Evolutionary conservation across 2,888 invertebrate genomes (phyloP), one percentile per base, ranked within the genome.

Genomic region (Drosophila ustulata): DNA sequence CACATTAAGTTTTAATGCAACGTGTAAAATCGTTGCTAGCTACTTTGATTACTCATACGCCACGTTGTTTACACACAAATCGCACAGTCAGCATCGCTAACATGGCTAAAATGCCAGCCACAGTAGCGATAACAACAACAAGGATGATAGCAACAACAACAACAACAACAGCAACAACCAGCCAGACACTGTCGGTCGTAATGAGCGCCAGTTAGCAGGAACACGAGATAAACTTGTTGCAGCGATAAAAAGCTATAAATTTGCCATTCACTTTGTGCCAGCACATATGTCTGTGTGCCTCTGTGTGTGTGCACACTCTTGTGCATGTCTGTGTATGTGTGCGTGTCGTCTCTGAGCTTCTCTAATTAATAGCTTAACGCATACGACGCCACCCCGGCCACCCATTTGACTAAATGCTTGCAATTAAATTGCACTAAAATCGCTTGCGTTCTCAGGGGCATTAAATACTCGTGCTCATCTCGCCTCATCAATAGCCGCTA

Each of bases 151-250:
- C 57, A 57, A 23, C 51, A n/a, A 47, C 41, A 57, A 46, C 18
- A 43, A 39, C 43, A 13, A 39, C 6, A 45, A 34, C 58, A n/a
- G n/a, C n/a, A n/a, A n/a, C 67, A 64, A 18, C 61, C 18, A 18
- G 46, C 11, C 53, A 55, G n/a, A n/a, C 41, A 51, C 43, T 47
- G 51, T 56, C 66, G 66, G 62, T 59, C 77, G 71, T 84, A 84
- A 84, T 83, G 87, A 81, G 87, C 83, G 70, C 59, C 78, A 74
- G 82, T 82, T 82, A 68, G 82, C 74, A 71, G 79, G 71, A 82
- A 78, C 76, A 82, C 66, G 72, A 79, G 87, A 84, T 84, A 83
- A 84, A 86, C 83, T 84, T 84, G 87, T 84, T 84, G 83, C 83
- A 77, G 75, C 87, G 73, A 84, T 83, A 86, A 86, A 77, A 81